Evolutionary conservation across 2,797 vertebrate genomes (phyloP), one percentile per base, ranked within the genome.

Genomic region (Myripristis murdjan): DNA sequence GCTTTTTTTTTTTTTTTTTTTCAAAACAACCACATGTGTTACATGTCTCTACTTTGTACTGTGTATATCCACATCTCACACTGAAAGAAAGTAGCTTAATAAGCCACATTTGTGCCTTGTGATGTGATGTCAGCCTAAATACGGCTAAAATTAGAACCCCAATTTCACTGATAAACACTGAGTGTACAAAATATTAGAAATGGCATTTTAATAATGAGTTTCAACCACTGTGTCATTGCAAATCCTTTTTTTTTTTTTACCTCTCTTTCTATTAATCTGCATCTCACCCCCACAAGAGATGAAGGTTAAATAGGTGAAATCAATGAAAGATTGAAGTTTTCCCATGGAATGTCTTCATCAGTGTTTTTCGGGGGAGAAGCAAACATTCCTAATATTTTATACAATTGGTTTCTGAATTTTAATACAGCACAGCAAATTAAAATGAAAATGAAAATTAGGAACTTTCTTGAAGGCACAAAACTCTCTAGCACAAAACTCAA

Each of bases 41-140:
- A 71, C 86, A 85, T 85, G 88, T 89, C 70, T 77, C 51, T 65
- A 83, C 83, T 91, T 88, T 92, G 87, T 85, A 76, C 81, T 37
- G 23, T 54, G 65, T 62, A 68, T 33, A 33, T 54, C 52, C n/a
- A 33, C 52, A 52, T 72, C 73, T 46, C 33, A 37, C 70, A 81
- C 57, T 54, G 67, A 49, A 85, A 64, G 70, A 76, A 77, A 31
- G 33, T n/a, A 75, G 61, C 48, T 6, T 54, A 31, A 33, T 2
- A 54, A 18, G 28, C 52, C 52, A 33, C 28, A 18, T 15, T 31
- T 15, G 61, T 47, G 48, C 65, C 87, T 76, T 82, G 68, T 88
- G 82, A 82, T 64, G 67, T 81, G 88, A 89, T 85, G 68, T 47
- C 70, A 73, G 72, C 20, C 3, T 54, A 75, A 61, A 82, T 87